Conservation (phyloP, 2,113 vertebrate genomes). For the Anguilla rostrata region DNA sequence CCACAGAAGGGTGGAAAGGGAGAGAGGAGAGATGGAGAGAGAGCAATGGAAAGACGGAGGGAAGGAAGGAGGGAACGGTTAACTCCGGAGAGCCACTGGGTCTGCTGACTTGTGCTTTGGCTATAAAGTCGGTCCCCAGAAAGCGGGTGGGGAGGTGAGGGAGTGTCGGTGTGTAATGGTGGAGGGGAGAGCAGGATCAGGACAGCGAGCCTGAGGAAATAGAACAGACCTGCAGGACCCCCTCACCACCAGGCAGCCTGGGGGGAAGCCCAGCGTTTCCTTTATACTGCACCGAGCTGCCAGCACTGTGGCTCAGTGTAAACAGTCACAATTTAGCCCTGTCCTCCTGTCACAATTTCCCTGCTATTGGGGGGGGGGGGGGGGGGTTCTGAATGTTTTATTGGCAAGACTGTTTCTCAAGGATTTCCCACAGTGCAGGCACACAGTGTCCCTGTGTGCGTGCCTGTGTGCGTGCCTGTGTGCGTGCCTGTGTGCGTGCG, state of each 20-base stretch:
- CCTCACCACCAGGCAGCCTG: too few relatives aligned
- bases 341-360: background rate
- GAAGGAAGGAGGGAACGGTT: too few relatives aligned
- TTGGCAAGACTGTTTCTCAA: slow-evolving; percentile 1
- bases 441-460: background rate
- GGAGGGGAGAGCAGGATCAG: too few relatives aligned
- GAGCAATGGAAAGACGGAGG: background rate
- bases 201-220: too few relatives aligned
- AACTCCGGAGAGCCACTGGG: too few relatives aligned
- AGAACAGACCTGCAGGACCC: too few relatives aligned
- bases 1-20: background rate
- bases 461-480: background rate
- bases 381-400: slow-evolving; percentile 1
- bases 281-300: background rate
- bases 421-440: slow-evolving; percentile 24
- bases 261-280: background rate
- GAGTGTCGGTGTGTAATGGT: too few relatives aligned
- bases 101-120: too few relatives aligned
- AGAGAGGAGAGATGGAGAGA: slow-evolving; percentile 32
- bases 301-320: background rate
- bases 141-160: too few relatives aligned
- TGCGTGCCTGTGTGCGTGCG: background rate
- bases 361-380: background rate
- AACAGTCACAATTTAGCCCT: background rate
- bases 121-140: too few relatives aligned